Evolutionary conservation across 1,140 invertebrate genomes (phyloP).

Genomic region (Bombus pyrosoma): DNA sequence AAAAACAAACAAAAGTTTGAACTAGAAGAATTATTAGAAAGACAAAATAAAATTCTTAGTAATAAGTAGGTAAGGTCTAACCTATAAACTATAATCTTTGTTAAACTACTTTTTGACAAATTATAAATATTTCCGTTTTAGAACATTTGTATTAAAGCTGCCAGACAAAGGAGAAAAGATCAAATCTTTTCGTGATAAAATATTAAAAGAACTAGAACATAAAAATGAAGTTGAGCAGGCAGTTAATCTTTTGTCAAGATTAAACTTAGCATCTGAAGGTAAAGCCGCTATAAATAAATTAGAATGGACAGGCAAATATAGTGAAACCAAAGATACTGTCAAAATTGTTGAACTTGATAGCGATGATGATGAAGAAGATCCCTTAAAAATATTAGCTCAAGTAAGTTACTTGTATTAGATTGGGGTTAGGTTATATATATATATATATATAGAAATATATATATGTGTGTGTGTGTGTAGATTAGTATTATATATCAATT

Average conservation of each 20-base stretch:
- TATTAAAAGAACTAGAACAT: conserved; percentile 83
- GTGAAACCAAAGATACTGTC: conserved; percentile 57
- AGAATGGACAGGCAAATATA: conserved; percentile 86
- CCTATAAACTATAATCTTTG: not conserved
- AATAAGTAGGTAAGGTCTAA: conserved; percentile 80
- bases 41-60: conserved; percentile 81
- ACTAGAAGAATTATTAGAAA: conserved; percentile 81
- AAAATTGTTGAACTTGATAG: conserved; percentile 83
- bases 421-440: too few relatives aligned
- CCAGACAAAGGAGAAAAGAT: conserved; percentile 88
- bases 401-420: conserved; percentile 57
- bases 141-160: conserved; percentile 82
- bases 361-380: conserved; percentile 87
- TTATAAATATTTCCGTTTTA: conserved; percentile 55
- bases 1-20: conserved; percentile 78
- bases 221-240: conserved; percentile 85
- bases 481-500: not conserved
- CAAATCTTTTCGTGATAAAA: conserved; percentile 82
- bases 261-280: conserved; percentile 84
- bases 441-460: too few relatives aligned
- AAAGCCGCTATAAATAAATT: conserved; percentile 84
- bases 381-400: conserved; percentile 86
- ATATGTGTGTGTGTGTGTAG: too few relatives aligned
- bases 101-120: not conserved
- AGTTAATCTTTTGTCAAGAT: conserved; percentile 83